Conservation (phyloP, 2,888 invertebrate species). For the Bedellia somnulentella region DNA sequence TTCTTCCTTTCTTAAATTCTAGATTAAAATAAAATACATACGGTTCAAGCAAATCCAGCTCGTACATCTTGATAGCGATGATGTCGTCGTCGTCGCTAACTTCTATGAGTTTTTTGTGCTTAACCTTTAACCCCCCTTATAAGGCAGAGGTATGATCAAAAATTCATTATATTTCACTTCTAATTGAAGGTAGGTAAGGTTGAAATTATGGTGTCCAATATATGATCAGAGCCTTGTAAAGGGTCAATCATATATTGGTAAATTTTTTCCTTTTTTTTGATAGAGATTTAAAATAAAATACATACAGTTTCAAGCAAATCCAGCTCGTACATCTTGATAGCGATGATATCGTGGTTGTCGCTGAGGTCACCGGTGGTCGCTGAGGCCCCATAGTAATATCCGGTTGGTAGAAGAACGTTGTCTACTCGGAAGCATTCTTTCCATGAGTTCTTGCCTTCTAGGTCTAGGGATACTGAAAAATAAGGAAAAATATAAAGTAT, state of each 20-base stretch:
- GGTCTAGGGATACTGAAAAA: slow-evolving; percentile 81
- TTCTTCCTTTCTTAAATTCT: too few species aligned
- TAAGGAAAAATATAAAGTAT: neutral
- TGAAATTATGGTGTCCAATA: too few species aligned
- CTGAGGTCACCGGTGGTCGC: slow-evolving; percentile 96
- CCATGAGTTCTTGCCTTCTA: slow-evolving; percentile 92
- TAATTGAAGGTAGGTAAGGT: too few species aligned
- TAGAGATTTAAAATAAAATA: slow-evolving; percentile 1
- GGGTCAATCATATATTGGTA: too few species aligned
- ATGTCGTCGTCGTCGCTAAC: slow-evolving; percentile 97
- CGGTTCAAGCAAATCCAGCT: slow-evolving; percentile 77
- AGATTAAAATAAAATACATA: slow-evolving; percentile 15
- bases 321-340: slow-evolving; percentile 90
- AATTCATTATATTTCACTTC: too few species aligned
- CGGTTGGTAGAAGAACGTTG: slow-evolving; percentile 90
- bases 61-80: slow-evolving; percentile 87
- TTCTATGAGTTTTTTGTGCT: too few species aligned
- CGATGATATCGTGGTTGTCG: slow-evolving; percentile 94
- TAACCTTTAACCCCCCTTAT: too few species aligned
- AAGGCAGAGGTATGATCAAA: too few species aligned
- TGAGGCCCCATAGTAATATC: slow-evolving; percentile 91
- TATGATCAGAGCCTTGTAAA: too few species aligned
- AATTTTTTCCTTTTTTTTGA: too few species aligned
- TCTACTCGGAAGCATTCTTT: slow-evolving; percentile 88
- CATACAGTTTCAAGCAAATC: slow-evolving; percentile 69